These are phyloP conservation scores for Myiopsitta monachus DNA, from an alignment of 2,113 vertebrate genomes.

Conservation along the genomic window DNA sequence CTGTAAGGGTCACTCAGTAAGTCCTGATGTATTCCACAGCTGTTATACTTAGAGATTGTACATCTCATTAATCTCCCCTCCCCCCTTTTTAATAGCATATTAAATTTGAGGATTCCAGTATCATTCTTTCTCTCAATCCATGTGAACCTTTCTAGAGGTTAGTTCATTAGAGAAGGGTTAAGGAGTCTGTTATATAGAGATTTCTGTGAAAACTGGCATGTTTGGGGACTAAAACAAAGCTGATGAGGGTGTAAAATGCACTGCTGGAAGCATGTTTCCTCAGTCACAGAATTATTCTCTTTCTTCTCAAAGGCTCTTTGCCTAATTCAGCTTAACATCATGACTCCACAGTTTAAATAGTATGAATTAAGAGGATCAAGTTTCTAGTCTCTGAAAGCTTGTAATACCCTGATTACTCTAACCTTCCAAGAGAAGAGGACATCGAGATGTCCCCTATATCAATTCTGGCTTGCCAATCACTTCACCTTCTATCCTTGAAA, in stretches of 20 bases:
- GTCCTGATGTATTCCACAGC: not conserved
- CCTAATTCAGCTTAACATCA: not conserved
- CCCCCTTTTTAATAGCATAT: not conserved
- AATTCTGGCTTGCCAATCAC: not conserved
- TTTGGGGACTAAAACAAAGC: not conserved
- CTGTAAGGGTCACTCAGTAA: not conserved
- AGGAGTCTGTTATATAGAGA: not conserved
- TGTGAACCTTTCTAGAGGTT: not conserved
- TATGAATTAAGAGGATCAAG: not conserved
- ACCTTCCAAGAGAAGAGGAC: not conserved
- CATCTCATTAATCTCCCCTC: not conserved
- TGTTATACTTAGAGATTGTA: not conserved
- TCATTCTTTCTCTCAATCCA: not conserved
- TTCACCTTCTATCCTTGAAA: not conserved
- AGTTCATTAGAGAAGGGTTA: not conserved
- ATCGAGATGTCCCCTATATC: not conserved
- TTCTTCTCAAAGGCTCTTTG: not conserved
- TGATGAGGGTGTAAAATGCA: not conserved
- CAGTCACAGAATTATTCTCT: not conserved
- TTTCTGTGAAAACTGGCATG: not conserved
- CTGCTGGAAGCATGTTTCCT: not conserved
- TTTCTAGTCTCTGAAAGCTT: not conserved
- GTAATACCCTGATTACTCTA: not conserved
- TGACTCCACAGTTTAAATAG: not conserved
- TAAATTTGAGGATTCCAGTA: not conserved